Evolutionary conservation across 2,113 vertebrate species (phyloP).

Genomic region (Strix aluco): DNA sequence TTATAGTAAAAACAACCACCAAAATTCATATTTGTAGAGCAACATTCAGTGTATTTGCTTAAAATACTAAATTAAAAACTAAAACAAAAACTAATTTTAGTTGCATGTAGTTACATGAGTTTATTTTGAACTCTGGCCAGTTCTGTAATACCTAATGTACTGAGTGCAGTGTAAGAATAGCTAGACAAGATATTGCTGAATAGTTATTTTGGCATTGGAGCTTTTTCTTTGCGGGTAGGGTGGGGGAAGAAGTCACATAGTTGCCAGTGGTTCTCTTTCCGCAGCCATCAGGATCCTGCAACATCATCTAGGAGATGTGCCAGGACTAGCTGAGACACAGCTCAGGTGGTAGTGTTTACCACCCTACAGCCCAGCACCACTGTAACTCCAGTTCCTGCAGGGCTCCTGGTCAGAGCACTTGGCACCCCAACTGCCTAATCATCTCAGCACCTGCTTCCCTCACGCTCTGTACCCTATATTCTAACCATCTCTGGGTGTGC

Average conservation of each 20-base stretch:
- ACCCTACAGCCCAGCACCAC: not conserved
- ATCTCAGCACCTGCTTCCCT: not conserved
- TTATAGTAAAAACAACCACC: not conserved
- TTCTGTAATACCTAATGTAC: not conserved
- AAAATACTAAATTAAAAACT: constrained; percentile 38
- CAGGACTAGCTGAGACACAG: not conserved
- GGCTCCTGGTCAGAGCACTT: not conserved
- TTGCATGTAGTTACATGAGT: constrained; percentile 10
- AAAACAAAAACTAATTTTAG: constrained; percentile 16
- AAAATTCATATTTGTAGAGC: not conserved
- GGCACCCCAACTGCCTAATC: not conserved
- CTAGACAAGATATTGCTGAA: not conserved
- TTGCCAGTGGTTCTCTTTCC: not conserved
- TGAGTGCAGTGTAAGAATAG: not conserved
- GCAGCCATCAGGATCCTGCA: not conserved
- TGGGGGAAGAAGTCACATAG: not conserved
- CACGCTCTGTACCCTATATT: not conserved
- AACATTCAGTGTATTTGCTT: constrained; percentile 1
- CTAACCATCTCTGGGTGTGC: not conserved
- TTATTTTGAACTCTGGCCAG: constrained; percentile 29
- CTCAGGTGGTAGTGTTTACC: not conserved
- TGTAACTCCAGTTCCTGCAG: not conserved
- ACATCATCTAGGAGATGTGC: not conserved
- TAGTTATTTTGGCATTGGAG: constrained; percentile 7
- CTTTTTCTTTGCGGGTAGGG: not conserved